Evolutionary conservation across 2,888 invertebrate genomes (phyloP), one percentile per base, ranked within the genome.

Genomic region (Oscheius onirici): DNA sequence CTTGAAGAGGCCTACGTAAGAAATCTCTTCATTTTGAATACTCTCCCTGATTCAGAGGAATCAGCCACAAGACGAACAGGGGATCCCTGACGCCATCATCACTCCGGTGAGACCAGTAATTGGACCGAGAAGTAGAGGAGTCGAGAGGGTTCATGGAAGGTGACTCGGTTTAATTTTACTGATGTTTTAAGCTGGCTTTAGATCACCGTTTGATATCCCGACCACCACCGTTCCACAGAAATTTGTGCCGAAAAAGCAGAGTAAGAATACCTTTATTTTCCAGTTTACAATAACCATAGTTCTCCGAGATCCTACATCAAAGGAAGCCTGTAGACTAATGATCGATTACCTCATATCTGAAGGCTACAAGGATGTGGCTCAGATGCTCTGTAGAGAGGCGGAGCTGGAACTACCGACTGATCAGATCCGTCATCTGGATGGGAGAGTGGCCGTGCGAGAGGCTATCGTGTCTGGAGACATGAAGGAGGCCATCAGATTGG

Each of bases 301-400:
- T 11, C 24, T 46, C 17, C 46, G 49, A 26, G 46, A 26, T 17
- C 66, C 51, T 34, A 28, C 40, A 2, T 40, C 52, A 13, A 66
- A 54, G 22, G 66, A 66, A 54, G 24, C 54, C 2, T 52, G 66
- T 15, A 68, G 55, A 43, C 17, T 68, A 1, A 41, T 68, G 44
- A 28, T 68, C 8, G 68, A 68, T n/a, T 68, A 68, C 26, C 57
- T 68, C 17, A 68, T 68, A 46, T 68, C 57, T n/a, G 68, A 68
- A 44, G 68, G 68, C 22, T 68, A 44, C 24, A 68, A 46, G 34
- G 57, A 68, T 20, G 68, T 28, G n/a, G 68, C 57, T 1, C 55
- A 68, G 34, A 43, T n/a, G 1, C 40, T 68, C 2, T 68, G 68
- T 20, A 17, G 13, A 40, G 66, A 66, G 22, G 55, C 55, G 11